Percentiles rank a stretch among this genome's conserved stretches.
Evolutionary conservation across 2,888 invertebrate species (phyloP).

Genomic region (Amphipyra berbera): DNA sequence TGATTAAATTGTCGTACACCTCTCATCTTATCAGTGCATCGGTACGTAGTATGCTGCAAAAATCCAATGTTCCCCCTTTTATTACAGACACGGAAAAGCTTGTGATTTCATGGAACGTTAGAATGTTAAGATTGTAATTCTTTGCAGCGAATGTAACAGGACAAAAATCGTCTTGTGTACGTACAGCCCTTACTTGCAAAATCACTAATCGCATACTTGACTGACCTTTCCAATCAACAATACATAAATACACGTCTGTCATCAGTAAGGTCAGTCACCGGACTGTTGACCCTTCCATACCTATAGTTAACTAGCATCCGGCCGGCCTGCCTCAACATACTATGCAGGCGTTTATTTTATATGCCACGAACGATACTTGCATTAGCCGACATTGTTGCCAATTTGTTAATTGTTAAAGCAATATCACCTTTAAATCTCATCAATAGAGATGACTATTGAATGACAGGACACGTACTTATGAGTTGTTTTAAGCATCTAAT

Average conservation of each 20-base stretch:
- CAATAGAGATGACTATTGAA: slow-evolving; percentile 23
- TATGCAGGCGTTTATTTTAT: slow-evolving; percentile 60
- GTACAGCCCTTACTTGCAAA: slow-evolving; percentile 16
- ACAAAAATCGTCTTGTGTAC: neutral
- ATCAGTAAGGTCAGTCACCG: slow-evolving; percentile 74
- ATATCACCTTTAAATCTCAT: slow-evolving; percentile 2
- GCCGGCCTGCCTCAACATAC: slow-evolving; percentile 79
- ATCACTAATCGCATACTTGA: slow-evolving; percentile 32
- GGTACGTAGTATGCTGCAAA: too few species aligned
- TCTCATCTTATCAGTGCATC: too few species aligned
- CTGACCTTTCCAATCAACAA: slow-evolving; percentile 53
- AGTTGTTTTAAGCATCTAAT: slow-evolving; percentile 24
- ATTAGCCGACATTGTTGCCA: slow-evolving; percentile 43
- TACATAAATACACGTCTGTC: slow-evolving; percentile 56
- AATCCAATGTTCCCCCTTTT: too few species aligned
- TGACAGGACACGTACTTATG: neutral
- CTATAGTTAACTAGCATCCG: slow-evolving; percentile 64
- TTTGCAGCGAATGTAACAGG: neutral
- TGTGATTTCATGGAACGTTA: slow-evolving; percentile 7
- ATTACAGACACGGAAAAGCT: neutral
- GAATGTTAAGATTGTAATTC: slow-evolving; percentile 22
- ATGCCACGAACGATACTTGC: slow-evolving; percentile 60
- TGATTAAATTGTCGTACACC: too few species aligned
- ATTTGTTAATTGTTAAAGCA: slow-evolving; percentile 29
- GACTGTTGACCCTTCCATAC: slow-evolving; percentile 60